A percentile compares a stretch with the other conserved stretches of the same genome.
Conservation (phyloP, 23 tunicate species). For the Trididemnum miniatum region DNA sequence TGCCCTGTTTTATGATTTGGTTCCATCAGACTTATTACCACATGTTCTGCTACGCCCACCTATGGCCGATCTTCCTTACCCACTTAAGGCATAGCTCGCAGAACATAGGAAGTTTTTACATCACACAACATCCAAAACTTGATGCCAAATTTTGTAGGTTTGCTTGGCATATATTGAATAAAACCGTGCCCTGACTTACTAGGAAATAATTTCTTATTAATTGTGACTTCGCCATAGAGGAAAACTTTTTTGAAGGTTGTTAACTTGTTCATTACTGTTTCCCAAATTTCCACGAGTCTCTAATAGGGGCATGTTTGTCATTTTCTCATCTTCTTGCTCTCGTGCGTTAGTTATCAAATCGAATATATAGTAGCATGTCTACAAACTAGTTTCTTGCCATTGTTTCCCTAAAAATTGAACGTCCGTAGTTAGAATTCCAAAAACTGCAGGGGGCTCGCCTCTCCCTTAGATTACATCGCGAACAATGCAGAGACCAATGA, state of each 20-base stretch:
- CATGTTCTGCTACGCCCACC: conserved; percentile 27
- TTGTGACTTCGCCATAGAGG: conserved; percentile 16
- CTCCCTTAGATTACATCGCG: conserved; percentile 29
- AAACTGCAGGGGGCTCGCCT: background rate
- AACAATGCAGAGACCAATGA: conserved; percentile 36
- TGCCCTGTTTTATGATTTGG: conserved; percentile 27
- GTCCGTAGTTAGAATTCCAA: conserved; percentile 25
- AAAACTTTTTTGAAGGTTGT: conserved; percentile 23
- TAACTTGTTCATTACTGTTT: conserved; percentile 20
- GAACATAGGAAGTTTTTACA: conserved; percentile 25
- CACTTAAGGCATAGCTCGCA: conserved; percentile 16
- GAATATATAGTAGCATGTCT: conserved; percentile 3
- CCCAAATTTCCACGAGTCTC: conserved; percentile 8
- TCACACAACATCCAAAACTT: conserved; percentile 18
- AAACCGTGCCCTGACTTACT: conserved; percentile 19
- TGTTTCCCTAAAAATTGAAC: conserved; percentile 22
- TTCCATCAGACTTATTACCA: conserved; percentile 30
- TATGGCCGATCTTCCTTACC: conserved; percentile 20
- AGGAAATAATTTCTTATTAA: conserved; percentile 20
- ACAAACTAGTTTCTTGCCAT: conserved; percentile 19
- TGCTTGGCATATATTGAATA: conserved; percentile 28
- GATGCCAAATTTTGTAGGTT: conserved; percentile 37
- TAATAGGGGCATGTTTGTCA: conserved; percentile 27
- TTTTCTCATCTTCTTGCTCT: conserved; percentile 9
- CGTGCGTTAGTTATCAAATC: conserved; percentile 2